A percentile compares a stretch with the other conserved stretches of the same genome.
phyloP scores from a whole-genome alignment of 2,113 vertebrate species.

The Erythrocebus patas region DNA sequence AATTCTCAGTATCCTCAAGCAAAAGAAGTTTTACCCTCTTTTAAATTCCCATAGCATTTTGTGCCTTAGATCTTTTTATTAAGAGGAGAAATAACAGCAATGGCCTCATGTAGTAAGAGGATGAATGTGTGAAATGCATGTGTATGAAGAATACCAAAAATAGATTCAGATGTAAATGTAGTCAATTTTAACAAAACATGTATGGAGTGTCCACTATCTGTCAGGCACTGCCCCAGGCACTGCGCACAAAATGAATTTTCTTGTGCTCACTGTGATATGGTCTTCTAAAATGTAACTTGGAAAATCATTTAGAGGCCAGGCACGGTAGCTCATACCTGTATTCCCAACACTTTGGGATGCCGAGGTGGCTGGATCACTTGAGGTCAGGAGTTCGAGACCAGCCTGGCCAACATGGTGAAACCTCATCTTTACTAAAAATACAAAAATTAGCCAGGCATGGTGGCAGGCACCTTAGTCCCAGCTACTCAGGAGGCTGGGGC shows the following conservation, averaged over 20 bases:
- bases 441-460: too few relatives aligned
- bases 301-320: too few relatives aligned
- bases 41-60: neutral
- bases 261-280: neutral
- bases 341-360: too few relatives aligned
- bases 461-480: too few relatives aligned
- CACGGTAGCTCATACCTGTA: too few relatives aligned
- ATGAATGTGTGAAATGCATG: neutral
- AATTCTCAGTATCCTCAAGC: neutral
- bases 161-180: neutral
- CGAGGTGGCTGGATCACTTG: too few relatives aligned
- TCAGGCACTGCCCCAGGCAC: neutral
- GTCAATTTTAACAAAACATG: neutral
- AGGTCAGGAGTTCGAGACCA: too few relatives aligned
- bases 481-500: too few relatives aligned
- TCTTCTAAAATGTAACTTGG: neutral
- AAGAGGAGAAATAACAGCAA: neutral
- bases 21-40: neutral
- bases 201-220: too few relatives aligned
- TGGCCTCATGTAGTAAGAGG: neutral
- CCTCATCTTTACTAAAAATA: too few relatives aligned
- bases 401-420: too few relatives aligned
- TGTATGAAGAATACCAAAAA: neutral
- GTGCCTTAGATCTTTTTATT: neutral
- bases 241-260: neutral